Base-by-base conservation (phyloP, 2,888 invertebrate genomes). In the Apotomis capreana region DNA sequence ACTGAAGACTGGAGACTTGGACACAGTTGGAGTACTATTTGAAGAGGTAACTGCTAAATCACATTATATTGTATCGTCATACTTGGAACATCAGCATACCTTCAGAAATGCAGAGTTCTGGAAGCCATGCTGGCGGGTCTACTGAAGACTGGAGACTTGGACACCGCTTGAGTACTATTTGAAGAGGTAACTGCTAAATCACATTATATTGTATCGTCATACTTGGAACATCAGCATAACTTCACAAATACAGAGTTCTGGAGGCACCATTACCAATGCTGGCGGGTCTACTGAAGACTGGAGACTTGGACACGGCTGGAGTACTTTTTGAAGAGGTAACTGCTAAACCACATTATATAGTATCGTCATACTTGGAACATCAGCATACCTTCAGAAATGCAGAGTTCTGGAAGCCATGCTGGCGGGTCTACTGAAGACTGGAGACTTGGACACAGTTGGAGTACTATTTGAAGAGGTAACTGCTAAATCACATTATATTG, bases 251-350 rank as follows among this genome's bases (percentile, higher is more conserved):
- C 6, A 8, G 44, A 44, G 6, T 6, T 26, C 86, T 95, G 10
- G 95, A 95, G 77, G 96, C 97, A 0, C 97, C 97, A 0, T 95
- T 97, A 65, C 97, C 97, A 0, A 95, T 96, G 74, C 91, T 97
- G 9, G 95, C 97, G 13, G 97, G 97, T 0, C 93, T 96, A 78
- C 87, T 97, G 59, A 94, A 76, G 0, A 73, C 62, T 2, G 74
- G 74, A 0, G 77, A 74, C 3, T 12, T 69, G 0, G 81, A 83
- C 3, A 74, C 75, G 4, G 62, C 36, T 0, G 82, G 79, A 0
- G 72, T 85, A 0, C 76, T 78, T 0, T 87, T 89, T 46, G 88
- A 89, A 15, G 90, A 90, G 87, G 90, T 89, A 6, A 54, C 0
- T 6, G 44, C 44, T 4, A 44, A 44, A 44, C 8, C 5, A 8